phyloP scores from a whole-genome alignment of 2,113 vertebrate genomes.

The Craseonycteris thonglongyai region DNA sequence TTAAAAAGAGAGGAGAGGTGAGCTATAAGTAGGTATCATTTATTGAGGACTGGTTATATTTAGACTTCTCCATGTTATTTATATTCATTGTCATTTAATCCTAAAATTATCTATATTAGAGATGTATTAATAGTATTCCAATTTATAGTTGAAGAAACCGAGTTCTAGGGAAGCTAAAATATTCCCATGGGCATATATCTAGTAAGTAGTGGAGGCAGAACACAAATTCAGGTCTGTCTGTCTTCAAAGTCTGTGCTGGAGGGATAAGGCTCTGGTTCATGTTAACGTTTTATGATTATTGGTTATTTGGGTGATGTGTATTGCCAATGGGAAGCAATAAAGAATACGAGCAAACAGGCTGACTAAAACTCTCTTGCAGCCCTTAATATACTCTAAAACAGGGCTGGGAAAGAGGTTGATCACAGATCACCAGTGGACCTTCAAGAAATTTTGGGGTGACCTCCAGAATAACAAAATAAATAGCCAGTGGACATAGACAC shows the following conservation, averaged over 20 bases:
- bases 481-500: too few relatives aligned
- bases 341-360: accelerated
- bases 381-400: too few relatives aligned
- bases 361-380: neutral
- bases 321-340: neutral
- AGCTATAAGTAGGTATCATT: neutral
- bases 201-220: neutral
- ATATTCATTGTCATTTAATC: neutral
- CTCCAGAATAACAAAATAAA: too few relatives aligned
- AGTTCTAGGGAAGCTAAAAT: neutral
- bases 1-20: neutral
- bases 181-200: neutral
- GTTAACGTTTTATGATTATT: neutral
- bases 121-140: neutral
- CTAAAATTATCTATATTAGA: neutral
- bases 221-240: neutral
- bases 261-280: neutral
- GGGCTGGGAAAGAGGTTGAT: too few relatives aligned
- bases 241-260: neutral
- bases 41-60: neutral
- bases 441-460: too few relatives aligned
- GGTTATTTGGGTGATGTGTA: neutral
- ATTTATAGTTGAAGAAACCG: neutral
- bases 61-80: neutral
- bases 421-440: too few relatives aligned